These are phyloP conservation scores for Macroramphosus scolopax DNA, from an alignment of 2,797 vertebrate species.

Conservation along the genomic window DNA sequence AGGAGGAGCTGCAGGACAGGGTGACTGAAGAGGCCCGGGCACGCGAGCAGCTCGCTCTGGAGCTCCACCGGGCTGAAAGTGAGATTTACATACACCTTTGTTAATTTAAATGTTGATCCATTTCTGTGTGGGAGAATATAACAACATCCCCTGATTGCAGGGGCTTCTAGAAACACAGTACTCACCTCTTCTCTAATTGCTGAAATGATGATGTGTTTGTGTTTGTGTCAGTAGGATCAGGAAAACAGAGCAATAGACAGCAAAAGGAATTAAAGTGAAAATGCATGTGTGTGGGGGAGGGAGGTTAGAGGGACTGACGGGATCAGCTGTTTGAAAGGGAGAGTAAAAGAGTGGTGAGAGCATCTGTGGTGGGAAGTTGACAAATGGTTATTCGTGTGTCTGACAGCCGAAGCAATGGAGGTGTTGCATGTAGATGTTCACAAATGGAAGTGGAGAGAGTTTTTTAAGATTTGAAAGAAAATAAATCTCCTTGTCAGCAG, in stretches of 20 bases:
- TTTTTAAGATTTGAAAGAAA: not conserved
- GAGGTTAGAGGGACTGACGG: slow-evolving; percentile 20
- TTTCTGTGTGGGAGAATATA: not conserved
- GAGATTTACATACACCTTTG: slow-evolving; percentile 18
- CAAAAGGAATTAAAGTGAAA: slow-evolving; percentile 20
- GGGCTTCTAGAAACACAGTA: too few species aligned
- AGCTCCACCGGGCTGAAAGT: slow-evolving; percentile 93
- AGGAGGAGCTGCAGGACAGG: slow-evolving; percentile 91
- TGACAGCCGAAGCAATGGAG: not conserved
- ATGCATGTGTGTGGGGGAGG: slow-evolving; percentile 22
- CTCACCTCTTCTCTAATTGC: too few species aligned
- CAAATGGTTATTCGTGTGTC: slow-evolving; percentile 25
- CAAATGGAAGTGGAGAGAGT: not conserved
- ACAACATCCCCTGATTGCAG: too few species aligned
- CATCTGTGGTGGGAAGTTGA: slow-evolving; percentile 42
- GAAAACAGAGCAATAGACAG: slow-evolving; percentile 11
- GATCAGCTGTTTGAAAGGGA: slow-evolving; percentile 58
- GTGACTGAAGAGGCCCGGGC: slow-evolving; percentile 84
- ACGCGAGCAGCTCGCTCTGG: slow-evolving; percentile 89
- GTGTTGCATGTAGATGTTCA: not conserved
- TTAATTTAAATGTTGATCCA: not conserved
- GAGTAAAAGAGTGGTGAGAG: slow-evolving; percentile 36
- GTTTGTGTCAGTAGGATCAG: slow-evolving; percentile 11
- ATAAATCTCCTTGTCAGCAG: not conserved
- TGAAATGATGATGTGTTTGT: slow-evolving; percentile 4